Evolutionary conservation across 2,888 invertebrate species (phyloP), one percentile per base, ranked within the genome.

Genomic region (Azorinus chamasolen): DNA sequence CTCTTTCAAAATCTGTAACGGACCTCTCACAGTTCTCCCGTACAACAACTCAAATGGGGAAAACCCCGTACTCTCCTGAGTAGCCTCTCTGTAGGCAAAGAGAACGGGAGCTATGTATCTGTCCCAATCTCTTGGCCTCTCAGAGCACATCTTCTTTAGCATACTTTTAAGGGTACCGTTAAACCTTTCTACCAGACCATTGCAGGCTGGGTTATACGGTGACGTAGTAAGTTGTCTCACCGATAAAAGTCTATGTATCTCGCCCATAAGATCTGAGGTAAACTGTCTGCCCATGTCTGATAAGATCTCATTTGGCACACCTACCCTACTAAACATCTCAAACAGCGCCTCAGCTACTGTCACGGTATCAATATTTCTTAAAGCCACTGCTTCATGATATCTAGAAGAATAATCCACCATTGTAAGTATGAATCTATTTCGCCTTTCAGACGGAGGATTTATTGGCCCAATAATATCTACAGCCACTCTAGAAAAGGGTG

Each of bases 211-310:
- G 64, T 86, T 75, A 46, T 83, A 73, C 58, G 22, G 78, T 63
- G 71, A 84, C 55, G 62, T 84, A 0, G 65, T 61, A 2, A 81
- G 20, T 24, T 82, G 75, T 41, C 41, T 53, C 14, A 78, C 18
- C 12, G 72, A 69, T 20, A 78, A 25, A 10, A 57, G 24, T 20
- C 46, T 39, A 20, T 18, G 5, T 2, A 86, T 59, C 45, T 81
- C 77, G 43, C n/a, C 20, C 82, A 82, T 83, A 6, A 78, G 45
- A 2, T 68, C 66, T 14, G 79, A 78, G 2, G 71, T 78, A 55
- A 83, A 85, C 57, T 83, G 85, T 4, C 77, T 66, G 5, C 83
- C 85, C 25, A 63, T 54, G 50, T 87, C 85, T 32, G 66, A 77
- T 22, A 88, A 54, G 14, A 87, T 70, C 64, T 83, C 79, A 24